Conservation (phyloP, 2,797 vertebrate genomes). For the Galagoides demidoff region DNA sequence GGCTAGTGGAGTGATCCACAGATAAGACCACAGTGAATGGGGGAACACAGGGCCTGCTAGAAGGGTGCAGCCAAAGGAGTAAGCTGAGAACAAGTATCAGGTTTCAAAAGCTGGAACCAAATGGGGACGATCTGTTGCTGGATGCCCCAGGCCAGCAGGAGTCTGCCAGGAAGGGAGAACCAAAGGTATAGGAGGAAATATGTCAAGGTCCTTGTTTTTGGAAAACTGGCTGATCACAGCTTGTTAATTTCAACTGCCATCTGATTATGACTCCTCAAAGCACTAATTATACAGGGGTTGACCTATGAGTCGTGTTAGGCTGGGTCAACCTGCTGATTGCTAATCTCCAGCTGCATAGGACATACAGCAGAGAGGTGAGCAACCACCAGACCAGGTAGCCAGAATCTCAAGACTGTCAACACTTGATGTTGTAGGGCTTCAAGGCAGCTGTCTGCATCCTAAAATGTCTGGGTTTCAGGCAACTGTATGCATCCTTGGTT, state of each 20-base stretch:
- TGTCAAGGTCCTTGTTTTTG: neutral
- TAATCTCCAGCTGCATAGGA: neutral
- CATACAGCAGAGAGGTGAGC: neutral
- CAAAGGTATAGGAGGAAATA: neutral
- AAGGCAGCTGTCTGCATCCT: too few relatives aligned
- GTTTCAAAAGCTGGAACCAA: slow-evolving; percentile 35
- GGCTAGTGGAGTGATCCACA: neutral
- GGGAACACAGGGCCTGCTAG: neutral
- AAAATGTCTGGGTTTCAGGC: too few relatives aligned
- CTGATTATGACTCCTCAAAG: neutral
- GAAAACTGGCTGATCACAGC: neutral
- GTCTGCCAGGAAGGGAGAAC: neutral
- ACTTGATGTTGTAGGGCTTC: too few relatives aligned
- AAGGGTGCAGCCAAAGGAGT: neutral
- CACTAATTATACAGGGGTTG: neutral
- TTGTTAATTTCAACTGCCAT: neutral
- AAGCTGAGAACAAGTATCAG: neutral
- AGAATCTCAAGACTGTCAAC: neutral
- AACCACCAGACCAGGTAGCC: neutral
- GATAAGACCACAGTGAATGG: neutral
- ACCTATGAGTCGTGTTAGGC: neutral
- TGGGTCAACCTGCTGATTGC: neutral
- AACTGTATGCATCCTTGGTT: too few relatives aligned
- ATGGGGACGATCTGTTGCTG: neutral
- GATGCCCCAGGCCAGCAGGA: neutral